Conservation (phyloP, 2,888 invertebrate genomes). For the Orthonevra nobilis region DNA sequence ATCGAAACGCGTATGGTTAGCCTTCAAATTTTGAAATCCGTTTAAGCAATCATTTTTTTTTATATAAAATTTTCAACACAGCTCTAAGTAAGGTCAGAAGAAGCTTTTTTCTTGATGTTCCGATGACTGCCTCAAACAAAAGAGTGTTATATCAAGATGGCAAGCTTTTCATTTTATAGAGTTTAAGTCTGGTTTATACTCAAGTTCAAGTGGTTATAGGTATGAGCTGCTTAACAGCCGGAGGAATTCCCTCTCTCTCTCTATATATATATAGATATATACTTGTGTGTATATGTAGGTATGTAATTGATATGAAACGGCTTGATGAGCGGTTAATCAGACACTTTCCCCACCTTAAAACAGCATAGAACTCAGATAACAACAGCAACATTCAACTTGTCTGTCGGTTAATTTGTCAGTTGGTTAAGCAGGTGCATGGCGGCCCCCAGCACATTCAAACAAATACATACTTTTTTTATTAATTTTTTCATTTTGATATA, state of each 20-base stretch:
- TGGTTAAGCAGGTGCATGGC: conserved; percentile 13
- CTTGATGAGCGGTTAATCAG: conserved; percentile 16
- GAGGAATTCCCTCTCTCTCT: neutral
- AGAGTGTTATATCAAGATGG: neutral
- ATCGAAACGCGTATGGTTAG: conserved; percentile 42
- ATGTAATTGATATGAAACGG: conserved; percentile 8
- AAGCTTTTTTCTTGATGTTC: neutral
- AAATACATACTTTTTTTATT: neutral
- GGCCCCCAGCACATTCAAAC: too few relatives aligned
- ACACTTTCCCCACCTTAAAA: neutral
- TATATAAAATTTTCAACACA: neutral
- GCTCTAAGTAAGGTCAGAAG: neutral
- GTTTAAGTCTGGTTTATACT: too few relatives aligned
- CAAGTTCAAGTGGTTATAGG: too few relatives aligned
- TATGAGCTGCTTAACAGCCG: too few relatives aligned
- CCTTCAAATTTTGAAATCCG: too few relatives aligned
- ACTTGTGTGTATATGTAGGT: too few relatives aligned
- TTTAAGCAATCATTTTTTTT: neutral
- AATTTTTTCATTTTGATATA: neutral
- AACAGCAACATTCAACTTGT: conserved; percentile 11
- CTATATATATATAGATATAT: too few relatives aligned
- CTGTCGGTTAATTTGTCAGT: conserved; percentile 3
- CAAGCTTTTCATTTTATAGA: neutral
- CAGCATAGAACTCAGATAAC: conserved; percentile 20
- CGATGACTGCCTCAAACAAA: neutral